Base-by-base conservation (phyloP, 1,140 invertebrate genomes). In the Halesus radiatus region DNA sequence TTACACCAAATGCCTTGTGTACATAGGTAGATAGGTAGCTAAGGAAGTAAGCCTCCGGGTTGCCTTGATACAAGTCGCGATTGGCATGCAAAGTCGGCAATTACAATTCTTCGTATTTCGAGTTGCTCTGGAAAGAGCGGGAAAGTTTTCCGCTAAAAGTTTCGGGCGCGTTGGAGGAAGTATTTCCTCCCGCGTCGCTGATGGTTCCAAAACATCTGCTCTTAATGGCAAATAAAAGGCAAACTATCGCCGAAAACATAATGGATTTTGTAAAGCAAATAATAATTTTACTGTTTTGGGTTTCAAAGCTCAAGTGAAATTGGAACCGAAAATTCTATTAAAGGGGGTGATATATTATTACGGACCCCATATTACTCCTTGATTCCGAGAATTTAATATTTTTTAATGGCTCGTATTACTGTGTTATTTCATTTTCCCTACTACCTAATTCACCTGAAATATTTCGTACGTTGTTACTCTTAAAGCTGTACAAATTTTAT, bases 201-300 rank as follows among this genome's bases (percentile, higher is more conserved):
- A 72, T 76, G 76, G 79, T 81, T 79, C 68, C 72, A 70, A 79
- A 79, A 76, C 72, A 79, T 81, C 80, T 79, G 76, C 58, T 66
- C 54, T 53, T 72, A 77, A 81, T 62, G 62, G 72, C 10, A 58
- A 16, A 50, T 64, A 62, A 56, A 64, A 72, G 80, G 45, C 54
- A 77, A 73, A 58, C 54, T 18, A 54, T 18, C 29, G 58, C 75
- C 37, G 37, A 23, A 54, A 80, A 75, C 53, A 62, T 50, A 29
- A 22, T 20, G n/a, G 20, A 56, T 56, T 56, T 56, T 10, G 54
- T 45, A 45, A 45, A 45, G 37, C 3, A 45, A 45, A 45, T 45
- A 45, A 45, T 45, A 45, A 45, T 45, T 45, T 45, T 13, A 45
- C 37, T 45, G 10, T 37, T 37, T 37, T 37, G 32, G 32, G 32